A percentile compares a stretch with the other conserved stretches of the same genome.
phyloP scores from a whole-genome alignment of 92 coral and sea anemone genomes.

The Pocillopora grandis region DNA sequence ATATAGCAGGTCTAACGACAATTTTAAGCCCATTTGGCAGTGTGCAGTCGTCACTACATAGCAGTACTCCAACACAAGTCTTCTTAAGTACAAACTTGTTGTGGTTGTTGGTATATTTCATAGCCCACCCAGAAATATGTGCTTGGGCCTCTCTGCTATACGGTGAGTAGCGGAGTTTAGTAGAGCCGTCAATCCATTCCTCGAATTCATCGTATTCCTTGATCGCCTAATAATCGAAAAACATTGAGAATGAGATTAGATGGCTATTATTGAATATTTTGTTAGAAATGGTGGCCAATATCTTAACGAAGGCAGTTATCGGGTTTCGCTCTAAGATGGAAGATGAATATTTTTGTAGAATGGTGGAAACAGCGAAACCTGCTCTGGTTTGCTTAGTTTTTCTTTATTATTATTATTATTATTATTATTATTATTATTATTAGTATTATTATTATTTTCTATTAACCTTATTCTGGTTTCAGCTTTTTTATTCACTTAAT shows the following conservation, averaged over 20 bases:
- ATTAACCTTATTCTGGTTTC: too few species aligned
- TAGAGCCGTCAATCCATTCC: slow-evolving; percentile 96
- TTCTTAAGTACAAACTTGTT: slow-evolving; percentile 95
- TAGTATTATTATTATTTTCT: too few species aligned
- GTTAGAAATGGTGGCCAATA: too few species aligned
- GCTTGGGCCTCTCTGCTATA: slow-evolving; percentile 97
- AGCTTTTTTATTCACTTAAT: too few species aligned
- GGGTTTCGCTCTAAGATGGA: too few species aligned
- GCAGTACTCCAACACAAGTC: slow-evolving; percentile 95
- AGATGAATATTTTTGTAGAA: too few species aligned
- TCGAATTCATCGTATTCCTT: slow-evolving; percentile 81
- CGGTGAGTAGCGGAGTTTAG: slow-evolving; percentile 86
- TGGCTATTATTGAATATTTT: background rate
- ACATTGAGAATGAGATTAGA: background rate
- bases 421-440: too few species aligned
- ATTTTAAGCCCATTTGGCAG: slow-evolving; percentile 89
- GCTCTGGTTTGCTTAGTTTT: too few species aligned
- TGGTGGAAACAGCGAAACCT: too few species aligned
- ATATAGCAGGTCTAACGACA: slow-evolving; percentile 94
- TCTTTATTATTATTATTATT: too few species aligned
- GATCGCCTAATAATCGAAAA: slow-evolving; percentile 35
- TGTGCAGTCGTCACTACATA: slow-evolving; percentile 85
- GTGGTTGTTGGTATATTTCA: slow-evolving; percentile 99
- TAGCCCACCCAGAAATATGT: slow-evolving; percentile 99
- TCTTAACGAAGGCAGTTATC: too few species aligned